Evolutionary conservation across 1,140 invertebrate genomes (phyloP).

Genomic region (Bombus ignitus): DNA sequence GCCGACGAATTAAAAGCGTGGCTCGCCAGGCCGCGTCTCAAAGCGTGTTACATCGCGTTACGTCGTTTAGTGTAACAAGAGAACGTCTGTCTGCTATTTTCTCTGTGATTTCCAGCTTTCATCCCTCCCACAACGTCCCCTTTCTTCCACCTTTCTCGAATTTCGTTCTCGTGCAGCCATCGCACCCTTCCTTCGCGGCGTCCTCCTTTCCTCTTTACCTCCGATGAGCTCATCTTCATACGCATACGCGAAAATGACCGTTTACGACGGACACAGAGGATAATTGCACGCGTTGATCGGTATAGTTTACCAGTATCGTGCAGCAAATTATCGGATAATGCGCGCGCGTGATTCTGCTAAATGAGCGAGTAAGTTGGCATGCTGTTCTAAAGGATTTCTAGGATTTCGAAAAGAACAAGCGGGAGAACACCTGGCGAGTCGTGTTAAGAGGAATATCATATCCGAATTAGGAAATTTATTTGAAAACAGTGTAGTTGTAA

Average conservation of each 20-base stretch:
- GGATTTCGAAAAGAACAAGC: no score
- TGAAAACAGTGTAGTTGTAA: no score
- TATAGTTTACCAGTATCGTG: constrained; percentile 69
- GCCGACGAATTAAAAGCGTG: constrained; percentile 29
- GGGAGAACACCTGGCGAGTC: accelerated
- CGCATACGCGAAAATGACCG: constrained; percentile 49
- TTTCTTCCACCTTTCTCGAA: not conserved
- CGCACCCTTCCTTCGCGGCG: not conserved
- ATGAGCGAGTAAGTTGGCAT: not conserved
- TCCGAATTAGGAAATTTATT: no score
- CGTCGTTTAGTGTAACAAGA: constrained; percentile 33
- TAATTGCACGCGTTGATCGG: constrained; percentile 71
- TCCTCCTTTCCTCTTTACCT: constrained; percentile 17
- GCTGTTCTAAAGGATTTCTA: no score
- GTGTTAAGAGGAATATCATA: no score
- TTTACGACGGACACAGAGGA: constrained; percentile 58
- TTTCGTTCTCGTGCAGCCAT: constrained; percentile 1
- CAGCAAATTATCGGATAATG: constrained; percentile 26
- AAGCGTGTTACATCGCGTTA: constrained; percentile 27
- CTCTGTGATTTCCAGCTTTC: constrained; percentile 31
- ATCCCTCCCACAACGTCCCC: not conserved
- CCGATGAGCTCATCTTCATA: constrained; percentile 18
- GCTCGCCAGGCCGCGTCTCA: constrained; percentile 27
- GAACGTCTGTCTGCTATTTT: constrained; percentile 24
- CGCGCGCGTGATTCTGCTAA: not conserved